phyloP scores from a whole-genome alignment of 2,888 invertebrate species.

The Eupithecia abbreviata region DNA sequence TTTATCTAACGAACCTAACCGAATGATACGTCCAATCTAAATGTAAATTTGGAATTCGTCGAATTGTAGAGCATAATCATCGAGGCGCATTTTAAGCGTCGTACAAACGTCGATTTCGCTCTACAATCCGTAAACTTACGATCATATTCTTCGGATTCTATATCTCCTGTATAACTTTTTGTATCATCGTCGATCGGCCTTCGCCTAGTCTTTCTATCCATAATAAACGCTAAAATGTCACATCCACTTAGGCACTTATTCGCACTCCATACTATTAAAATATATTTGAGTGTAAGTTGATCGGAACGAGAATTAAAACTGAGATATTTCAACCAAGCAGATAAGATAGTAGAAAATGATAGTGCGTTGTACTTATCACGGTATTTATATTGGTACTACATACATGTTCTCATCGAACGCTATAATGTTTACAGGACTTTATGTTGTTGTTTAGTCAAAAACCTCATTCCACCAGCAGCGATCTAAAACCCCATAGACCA shows the following conservation, averaged over 20 bases:
- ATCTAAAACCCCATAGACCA: neutral
- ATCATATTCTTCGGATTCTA: conserved; percentile 60
- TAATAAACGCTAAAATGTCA: conserved; percentile 48
- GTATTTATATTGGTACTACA: conserved; percentile 56
- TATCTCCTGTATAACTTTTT: conserved; percentile 69
- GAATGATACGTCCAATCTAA: neutral
- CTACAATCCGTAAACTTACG: conserved; percentile 60
- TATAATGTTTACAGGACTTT: conserved; percentile 9
- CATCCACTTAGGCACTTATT: conserved; percentile 46
- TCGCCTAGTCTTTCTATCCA: conserved; percentile 68
- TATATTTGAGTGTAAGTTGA: conserved; percentile 58
- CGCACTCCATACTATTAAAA: conserved; percentile 50
- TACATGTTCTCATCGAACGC: conserved; percentile 47
- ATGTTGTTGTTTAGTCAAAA: neutral
- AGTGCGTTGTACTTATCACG: conserved; percentile 67
- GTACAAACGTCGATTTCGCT: neutral
- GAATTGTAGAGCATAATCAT: conserved; percentile 9
- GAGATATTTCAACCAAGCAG: conserved; percentile 70
- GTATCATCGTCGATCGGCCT: conserved; percentile 78
- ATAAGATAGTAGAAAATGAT: conserved; percentile 75
- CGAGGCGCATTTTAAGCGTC: neutral
- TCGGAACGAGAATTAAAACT: conserved; percentile 70
- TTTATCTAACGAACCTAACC: neutral
- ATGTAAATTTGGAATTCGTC: neutral
- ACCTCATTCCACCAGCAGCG: neutral